phyloP scores from a whole-genome alignment of 1,140 invertebrate species.

The Phortica variegata region DNA sequence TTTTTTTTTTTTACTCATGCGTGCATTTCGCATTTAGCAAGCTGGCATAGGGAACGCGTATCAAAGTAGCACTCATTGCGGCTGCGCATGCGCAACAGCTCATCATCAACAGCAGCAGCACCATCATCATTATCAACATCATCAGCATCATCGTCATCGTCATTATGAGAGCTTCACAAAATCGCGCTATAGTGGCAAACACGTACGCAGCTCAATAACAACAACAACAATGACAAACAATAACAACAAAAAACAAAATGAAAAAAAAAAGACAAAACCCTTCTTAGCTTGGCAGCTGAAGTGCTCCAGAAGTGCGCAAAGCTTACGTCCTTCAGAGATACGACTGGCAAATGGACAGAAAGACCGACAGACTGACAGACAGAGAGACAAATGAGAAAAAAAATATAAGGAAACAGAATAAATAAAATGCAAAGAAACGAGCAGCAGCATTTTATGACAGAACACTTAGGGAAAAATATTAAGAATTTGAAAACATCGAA shows the following conservation, averaged over 20 bases:
- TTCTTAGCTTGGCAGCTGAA: conserved; percentile 34
- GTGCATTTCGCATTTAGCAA: too few relatives aligned
- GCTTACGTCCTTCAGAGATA: conserved; percentile 43
- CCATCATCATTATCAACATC: conserved; percentile 26
- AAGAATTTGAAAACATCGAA: too few relatives aligned
- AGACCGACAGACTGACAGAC: background rate
- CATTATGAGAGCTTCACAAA: conserved; percentile 5
- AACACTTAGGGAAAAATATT: too few relatives aligned
- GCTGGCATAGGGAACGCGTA: too few relatives aligned
- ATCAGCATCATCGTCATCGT: too few relatives aligned
- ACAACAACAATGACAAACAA: conserved; percentile 5
- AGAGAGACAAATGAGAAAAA: background rate
- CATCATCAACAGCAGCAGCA: conserved; percentile 4
- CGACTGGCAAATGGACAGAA: conserved; percentile 44
- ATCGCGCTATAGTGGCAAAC: conserved; percentile 15
- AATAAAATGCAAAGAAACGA: too few relatives aligned
- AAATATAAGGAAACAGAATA: background rate
- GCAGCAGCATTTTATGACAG: too few relatives aligned
- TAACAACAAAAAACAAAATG: conserved; percentile 9
- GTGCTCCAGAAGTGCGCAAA: conserved; percentile 52
- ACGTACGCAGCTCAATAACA: conserved; percentile 20
- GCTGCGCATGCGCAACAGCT: conserved; percentile 17
- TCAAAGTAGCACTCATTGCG: background rate
- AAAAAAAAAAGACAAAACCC: conserved; percentile 12
- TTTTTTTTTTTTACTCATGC: too few relatives aligned